Conservation (phyloP, 2,797 vertebrate genomes). For the Hippoglossus hippoglossus region DNA sequence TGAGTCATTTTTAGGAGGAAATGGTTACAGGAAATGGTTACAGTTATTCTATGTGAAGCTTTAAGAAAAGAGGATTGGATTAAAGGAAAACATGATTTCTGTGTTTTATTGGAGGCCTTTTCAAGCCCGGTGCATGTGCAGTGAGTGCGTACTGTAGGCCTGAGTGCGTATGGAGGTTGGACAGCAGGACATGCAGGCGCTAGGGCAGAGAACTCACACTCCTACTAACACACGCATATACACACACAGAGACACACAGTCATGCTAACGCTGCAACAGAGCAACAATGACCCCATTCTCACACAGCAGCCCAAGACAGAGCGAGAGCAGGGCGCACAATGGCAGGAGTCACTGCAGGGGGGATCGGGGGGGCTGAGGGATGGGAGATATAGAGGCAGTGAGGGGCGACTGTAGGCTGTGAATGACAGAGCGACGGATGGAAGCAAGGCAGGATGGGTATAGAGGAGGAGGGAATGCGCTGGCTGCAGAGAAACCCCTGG, state of each 20-base stretch:
- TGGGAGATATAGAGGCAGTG: constrained; percentile 46
- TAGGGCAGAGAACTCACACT: constrained; percentile 48
- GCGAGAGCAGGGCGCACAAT: constrained; percentile 75
- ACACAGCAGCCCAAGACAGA: constrained; percentile 79
- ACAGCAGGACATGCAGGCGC: constrained; percentile 54
- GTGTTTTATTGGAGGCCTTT: constrained; percentile 13
- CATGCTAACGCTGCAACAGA: constrained; percentile 52
- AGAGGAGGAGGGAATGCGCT: constrained; percentile 55
- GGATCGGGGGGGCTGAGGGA: constrained; percentile 39
- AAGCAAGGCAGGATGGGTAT: constrained; percentile 54
- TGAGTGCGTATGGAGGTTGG: constrained; percentile 49
- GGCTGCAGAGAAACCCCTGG: constrained; percentile 66
- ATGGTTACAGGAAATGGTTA: too few relatives aligned
- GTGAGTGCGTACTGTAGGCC: constrained; percentile 11
- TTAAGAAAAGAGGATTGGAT: not conserved
- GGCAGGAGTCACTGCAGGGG: constrained; percentile 76
- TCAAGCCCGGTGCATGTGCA: constrained; percentile 12
- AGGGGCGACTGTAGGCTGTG: constrained; percentile 58
- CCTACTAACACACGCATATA: constrained; percentile 38
- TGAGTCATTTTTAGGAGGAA: too few relatives aligned
- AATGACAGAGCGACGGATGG: constrained; percentile 63
- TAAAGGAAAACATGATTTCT: not conserved
- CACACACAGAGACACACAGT: constrained; percentile 13
- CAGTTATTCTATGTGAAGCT: not conserved
- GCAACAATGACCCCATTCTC: constrained; percentile 87